Conservation (phyloP, 2,888 invertebrate species). For the Antheraea assamensis region DNA sequence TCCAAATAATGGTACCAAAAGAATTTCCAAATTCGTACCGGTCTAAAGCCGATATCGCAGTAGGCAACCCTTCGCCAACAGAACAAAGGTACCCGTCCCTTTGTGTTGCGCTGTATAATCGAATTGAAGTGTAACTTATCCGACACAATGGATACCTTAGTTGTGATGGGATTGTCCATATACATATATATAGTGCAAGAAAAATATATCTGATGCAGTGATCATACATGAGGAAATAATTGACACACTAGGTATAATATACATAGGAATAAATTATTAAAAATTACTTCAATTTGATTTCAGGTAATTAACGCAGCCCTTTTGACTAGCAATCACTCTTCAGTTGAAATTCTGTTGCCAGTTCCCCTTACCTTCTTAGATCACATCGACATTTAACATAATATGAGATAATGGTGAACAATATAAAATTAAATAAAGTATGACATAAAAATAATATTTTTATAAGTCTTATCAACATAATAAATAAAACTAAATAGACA, state of each 20-base stretch:
- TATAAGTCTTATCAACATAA: too few species aligned
- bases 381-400: too few species aligned
- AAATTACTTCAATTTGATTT: too few species aligned
- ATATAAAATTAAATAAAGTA: too few species aligned
- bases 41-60: constrained; percentile 19
- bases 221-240: neutral
- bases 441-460: too few species aligned
- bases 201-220: neutral
- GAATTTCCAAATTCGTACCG: neutral
- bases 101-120: constrained; percentile 38
- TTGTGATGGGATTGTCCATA: constrained; percentile 15
- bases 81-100: constrained; percentile 27
- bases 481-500: too few species aligned
- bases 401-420: too few species aligned
- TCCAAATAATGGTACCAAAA: neutral
- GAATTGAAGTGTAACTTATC: constrained; percentile 42
- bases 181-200: constrained; percentile 5
- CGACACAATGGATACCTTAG: constrained; percentile 29
- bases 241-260: neutral
- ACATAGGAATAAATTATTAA: too few species aligned
- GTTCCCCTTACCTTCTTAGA: too few species aligned
- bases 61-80: constrained; percentile 20
- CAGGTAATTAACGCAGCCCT: too few species aligned
- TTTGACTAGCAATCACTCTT: too few species aligned
- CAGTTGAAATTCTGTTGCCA: too few species aligned